These are phyloP conservation scores for Clivina fossor DNA, from an alignment of 2,888 invertebrate species.

Conservation along the genomic window DNA sequence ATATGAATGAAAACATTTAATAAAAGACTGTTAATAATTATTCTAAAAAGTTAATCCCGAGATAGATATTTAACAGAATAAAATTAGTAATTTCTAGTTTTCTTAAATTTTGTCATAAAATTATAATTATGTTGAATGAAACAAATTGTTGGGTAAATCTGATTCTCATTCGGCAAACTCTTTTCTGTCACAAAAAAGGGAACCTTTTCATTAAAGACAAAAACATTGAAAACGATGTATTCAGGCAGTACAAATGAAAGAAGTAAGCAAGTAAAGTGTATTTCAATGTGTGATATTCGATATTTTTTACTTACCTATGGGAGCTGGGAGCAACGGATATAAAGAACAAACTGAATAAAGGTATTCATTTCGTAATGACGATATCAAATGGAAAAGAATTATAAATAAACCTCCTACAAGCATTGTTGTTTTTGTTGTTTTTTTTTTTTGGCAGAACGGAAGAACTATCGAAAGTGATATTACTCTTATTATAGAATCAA, in stretches of 20 bases:
- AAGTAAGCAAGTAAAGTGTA: background rate
- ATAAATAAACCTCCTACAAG: slow-evolving; percentile 32
- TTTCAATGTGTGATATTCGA: slow-evolving; percentile 26
- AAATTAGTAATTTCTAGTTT: too few species aligned
- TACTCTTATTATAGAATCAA: too few species aligned
- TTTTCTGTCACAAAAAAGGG: slow-evolving; percentile 10
- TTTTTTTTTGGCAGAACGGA: slow-evolving; percentile 17
- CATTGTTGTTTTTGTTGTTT: too few species aligned
- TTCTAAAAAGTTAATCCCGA: too few species aligned
- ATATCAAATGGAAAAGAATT: slow-evolving; percentile 31
- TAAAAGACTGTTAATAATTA: too few species aligned
- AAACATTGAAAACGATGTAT: slow-evolving; percentile 12
- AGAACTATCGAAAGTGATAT: too few species aligned
- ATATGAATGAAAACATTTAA: too few species aligned
- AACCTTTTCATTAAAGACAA: slow-evolving; percentile 1
- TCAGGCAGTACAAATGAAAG: slow-evolving; percentile 13
- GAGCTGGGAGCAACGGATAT: slow-evolving; percentile 12
- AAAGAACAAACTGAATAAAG: slow-evolving; percentile 16
- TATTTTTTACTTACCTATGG: slow-evolving; percentile 25
- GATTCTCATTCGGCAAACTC: slow-evolving; percentile 1
- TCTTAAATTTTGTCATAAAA: too few species aligned
- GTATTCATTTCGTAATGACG: slow-evolving; percentile 31
- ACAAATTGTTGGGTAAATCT: too few species aligned
- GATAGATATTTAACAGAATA: too few species aligned
- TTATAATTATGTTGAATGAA: too few species aligned